These are phyloP conservation scores for Himalopsyche anomala DNA, from an alignment of 2,888 invertebrate species.

Conservation along the genomic window DNA sequence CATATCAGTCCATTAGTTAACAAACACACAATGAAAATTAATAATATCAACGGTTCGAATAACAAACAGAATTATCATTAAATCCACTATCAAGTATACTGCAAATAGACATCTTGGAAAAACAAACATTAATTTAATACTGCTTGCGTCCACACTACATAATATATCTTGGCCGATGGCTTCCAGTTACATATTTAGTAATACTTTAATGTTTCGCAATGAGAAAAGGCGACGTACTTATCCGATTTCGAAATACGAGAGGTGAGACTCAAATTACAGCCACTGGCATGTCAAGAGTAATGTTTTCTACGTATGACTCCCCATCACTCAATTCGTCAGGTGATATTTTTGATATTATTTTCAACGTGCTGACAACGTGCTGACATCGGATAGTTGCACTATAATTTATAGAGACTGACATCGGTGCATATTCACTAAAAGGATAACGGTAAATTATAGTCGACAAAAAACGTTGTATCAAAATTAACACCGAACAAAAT, in stretches of 20 bases:
- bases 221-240: not conserved
- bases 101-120: not conserved
- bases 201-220: slow-evolving; percentile 6
- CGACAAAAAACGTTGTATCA: too few species aligned
- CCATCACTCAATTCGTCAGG: not conserved
- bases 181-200: not conserved
- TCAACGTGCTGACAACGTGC: too few species aligned
- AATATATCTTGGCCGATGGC: not conserved
- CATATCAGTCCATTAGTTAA: too few species aligned
- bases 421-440: too few species aligned
- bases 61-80: not conserved
- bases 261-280: not conserved
- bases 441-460: too few species aligned
- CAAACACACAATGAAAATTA: too few species aligned
- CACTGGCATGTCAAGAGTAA: not conserved
- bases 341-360: too few species aligned
- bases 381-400: too few species aligned
- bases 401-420: too few species aligned
- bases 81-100: not conserved
- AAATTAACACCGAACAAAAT: too few species aligned
- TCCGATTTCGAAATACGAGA: not conserved
- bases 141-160: not conserved
- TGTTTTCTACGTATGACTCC: not conserved
- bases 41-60: not conserved
- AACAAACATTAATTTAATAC: not conserved